Evolutionary conservation across 2,113 vertebrate species (phyloP), one percentile per base, ranked within the genome.

Genomic region (Crocuta crocuta): DNA sequence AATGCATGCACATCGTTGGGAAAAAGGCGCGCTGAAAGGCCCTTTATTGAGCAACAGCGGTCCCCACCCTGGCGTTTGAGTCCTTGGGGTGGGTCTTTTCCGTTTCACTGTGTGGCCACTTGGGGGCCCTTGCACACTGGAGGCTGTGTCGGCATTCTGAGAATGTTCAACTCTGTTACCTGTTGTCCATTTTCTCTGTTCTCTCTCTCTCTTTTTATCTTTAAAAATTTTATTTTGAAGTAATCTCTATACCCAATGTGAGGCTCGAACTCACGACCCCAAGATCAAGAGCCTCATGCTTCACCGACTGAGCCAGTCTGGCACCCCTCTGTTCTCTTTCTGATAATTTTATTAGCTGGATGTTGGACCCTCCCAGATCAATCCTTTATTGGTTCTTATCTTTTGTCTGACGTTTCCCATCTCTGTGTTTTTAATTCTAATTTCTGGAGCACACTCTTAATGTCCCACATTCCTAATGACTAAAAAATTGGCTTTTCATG

Each of bases 371-470:
- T 74, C 76, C 61, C 35, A 11, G 66, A 24, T 65, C 23, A 10
- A 73, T 33, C 8, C 45, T 93, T 73, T 58, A 28, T 50, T 89
- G 53, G 50, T 58, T 31, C n/a, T 55, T 68, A 45, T 87, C 48
- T 91, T 73, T 70, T 87, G 78, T 63, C 76, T 83, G 68, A 55
- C 39, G 65, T 88, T 95, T 93, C 48, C 58, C 45, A 61, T 73
- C 23, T 33, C 33, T 88, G 80, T 92, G 53, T 39, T 91, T 95
- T 89, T 35, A 70, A 81, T 70, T 93, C 48, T 91, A 24, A 43
- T 61, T 87, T 88, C 85, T 86, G 43, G 89, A 87, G 45, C 50
- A 66, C 26, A 82, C 13, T 1, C n/a, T 93, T 93, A 33, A 82
- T 70, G 61, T 55, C 26, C 61, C 65, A 13, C 21, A 58, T 31